These are phyloP conservation scores for Apistogramma diplotaenia DNA, from an alignment of 2,113 vertebrate genomes.

Conservation along the genomic window DNA sequence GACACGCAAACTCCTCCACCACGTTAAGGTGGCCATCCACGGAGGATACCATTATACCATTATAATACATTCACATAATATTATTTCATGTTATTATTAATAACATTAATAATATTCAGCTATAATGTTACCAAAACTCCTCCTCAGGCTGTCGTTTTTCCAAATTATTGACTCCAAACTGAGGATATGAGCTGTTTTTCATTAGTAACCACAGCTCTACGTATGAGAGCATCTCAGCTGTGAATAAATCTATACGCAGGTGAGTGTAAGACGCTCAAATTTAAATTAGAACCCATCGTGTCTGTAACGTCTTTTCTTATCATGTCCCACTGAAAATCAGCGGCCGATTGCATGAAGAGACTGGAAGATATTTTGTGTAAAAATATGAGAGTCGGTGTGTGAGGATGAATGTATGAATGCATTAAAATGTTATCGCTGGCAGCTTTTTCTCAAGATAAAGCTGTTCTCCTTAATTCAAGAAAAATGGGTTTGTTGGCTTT, in stretches of 20 bases:
- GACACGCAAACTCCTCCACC: too few species aligned
- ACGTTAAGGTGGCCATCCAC: too few species aligned
- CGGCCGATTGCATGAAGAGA: not conserved
- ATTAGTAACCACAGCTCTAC: not conserved
- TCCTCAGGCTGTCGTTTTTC: not conserved
- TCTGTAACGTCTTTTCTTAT: not conserved
- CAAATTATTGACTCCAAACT: not conserved
- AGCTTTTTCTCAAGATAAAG: not conserved
- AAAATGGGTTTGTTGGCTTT: not conserved
- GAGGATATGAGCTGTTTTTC: not conserved
- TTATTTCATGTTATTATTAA: too few species aligned
- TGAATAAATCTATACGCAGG: not conserved
- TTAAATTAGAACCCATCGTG: not conserved
- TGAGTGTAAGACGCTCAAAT: not conserved
- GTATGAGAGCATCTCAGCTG: not conserved
- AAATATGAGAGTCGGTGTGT: not conserved
- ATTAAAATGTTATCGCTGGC: not conserved
- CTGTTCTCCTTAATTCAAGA: not conserved
- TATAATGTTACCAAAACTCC: not conserved
- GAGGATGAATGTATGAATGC: not conserved
- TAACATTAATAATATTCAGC: not conserved
- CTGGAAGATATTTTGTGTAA: not conserved
- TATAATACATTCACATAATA: not conserved
- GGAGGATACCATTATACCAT: too few species aligned
- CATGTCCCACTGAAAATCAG: rapidly evolving